Evolutionary conservation across 2,888 invertebrate species (phyloP), one percentile per base, ranked within the genome.

Genomic region (Cyaniris semiargus): DNA sequence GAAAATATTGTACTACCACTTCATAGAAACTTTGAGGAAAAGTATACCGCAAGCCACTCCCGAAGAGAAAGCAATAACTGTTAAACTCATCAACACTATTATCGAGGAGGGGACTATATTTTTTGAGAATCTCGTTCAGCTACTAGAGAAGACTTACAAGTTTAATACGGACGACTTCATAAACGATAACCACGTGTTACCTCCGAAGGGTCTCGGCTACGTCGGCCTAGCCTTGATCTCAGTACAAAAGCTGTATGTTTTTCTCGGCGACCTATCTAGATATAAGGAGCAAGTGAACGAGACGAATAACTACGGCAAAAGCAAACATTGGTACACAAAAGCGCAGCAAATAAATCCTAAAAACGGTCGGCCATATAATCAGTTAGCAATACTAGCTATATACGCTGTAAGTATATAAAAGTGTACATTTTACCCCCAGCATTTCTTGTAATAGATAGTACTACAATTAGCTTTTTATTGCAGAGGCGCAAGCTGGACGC

Each of bases 301-400:
- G 85, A 96, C 96, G 0, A 95, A 96, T 78, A 97, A 97, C 91
- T 98, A 96, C 87, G 97, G 97, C 70, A 94, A 94, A 85, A 94
- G 94, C 86, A 94, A 94, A 86, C 96, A 97, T 85, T 98, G 97
- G 96, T 99, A 99, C 88, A 96, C 97, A 79, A 98, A 98, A 92
- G 98, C 99, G 15, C 97, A 98, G 87, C 97, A 97, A 89, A 96
- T 99, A 70, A 97, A 98, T 91, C 98, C 99, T 10, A 97, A 98
- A 89, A 98, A 98, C 93, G 99, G 99, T 76, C 95, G 97, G 81
- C 98, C 99, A 0, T 99, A 99, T 88, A 98, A 99, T 90, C 99
- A 99, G 88, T 92, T 99, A 83, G 99, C 98, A 34, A 95, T 99
- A 83, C 93, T 99, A 85, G 97, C 99, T 1, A 96, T 97, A 82